phyloP scores from a whole-genome alignment of 2,888 invertebrate genomes.

The Dusona sp. region DNA sequence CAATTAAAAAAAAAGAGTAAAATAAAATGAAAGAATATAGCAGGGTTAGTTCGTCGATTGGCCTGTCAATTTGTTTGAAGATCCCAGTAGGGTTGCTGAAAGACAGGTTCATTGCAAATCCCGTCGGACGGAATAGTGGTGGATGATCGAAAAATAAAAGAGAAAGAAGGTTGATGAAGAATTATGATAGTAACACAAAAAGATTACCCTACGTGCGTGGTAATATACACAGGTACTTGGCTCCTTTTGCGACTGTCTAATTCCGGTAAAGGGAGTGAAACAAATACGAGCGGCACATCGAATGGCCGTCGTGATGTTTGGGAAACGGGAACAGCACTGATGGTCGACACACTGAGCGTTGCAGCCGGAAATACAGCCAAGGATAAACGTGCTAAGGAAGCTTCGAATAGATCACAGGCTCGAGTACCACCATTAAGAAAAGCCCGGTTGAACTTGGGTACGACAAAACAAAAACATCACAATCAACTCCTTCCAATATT shows the following conservation, averaged over 20 bases:
- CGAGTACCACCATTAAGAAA: constrained; percentile 79
- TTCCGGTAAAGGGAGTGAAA: constrained; percentile 80
- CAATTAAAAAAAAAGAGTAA: background rate
- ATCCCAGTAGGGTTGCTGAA: background rate
- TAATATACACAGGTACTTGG: constrained; percentile 80
- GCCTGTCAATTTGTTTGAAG: background rate
- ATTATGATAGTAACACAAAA: constrained; percentile 53
- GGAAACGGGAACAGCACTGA: constrained; percentile 85
- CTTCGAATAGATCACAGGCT: constrained; percentile 87
- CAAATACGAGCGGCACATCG: constrained; percentile 73
- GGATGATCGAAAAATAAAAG: constrained; percentile 20
- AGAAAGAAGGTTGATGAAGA: constrained; percentile 5
- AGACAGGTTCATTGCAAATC: constrained; percentile 8
- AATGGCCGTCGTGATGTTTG: constrained; percentile 81
- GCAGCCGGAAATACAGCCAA: constrained; percentile 95
- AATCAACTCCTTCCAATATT: constrained; percentile 60
- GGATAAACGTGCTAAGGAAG: constrained; percentile 94
- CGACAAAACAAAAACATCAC: constrained; percentile 68
- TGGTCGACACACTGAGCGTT: constrained; percentile 89
- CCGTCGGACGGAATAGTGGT: background rate
- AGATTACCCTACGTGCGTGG: constrained; percentile 63
- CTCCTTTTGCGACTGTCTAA: constrained; percentile 79
- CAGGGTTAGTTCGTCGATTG: background rate
- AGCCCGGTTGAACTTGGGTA: constrained; percentile 76
- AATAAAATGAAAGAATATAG: background rate